Conservation (phyloP, 2,113 vertebrate species). For the Halcyon malimbica region DNA sequence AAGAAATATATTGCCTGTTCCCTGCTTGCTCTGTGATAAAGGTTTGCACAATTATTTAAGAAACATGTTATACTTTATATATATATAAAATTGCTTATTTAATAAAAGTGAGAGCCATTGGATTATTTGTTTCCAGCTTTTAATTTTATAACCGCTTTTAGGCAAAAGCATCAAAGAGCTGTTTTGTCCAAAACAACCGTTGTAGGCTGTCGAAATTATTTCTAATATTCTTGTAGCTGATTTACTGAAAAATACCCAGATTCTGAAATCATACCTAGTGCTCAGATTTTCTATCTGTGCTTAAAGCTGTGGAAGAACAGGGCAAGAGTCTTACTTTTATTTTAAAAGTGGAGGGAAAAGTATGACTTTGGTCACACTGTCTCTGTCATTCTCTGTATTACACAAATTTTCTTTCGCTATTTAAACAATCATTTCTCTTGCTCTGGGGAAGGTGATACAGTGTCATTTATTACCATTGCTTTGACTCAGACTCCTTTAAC, state of each 20-base stretch:
- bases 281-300: background rate
- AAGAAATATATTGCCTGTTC: background rate
- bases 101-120: constrained; percentile 43
- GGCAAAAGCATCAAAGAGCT: background rate
- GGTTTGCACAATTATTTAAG: constrained; percentile 56
- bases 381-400: background rate
- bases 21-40: background rate
- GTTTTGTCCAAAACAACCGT: background rate
- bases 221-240: background rate
- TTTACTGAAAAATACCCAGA: background rate
- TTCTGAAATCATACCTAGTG: background rate
- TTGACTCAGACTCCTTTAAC: background rate
- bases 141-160: background rate
- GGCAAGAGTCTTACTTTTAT: background rate
- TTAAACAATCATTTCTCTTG: background rate
- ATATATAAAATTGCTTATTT: constrained; percentile 12
- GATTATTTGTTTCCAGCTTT: constrained; percentile 27
- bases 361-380: background rate
- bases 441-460: too few relatives aligned
- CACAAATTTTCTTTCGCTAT: background rate
- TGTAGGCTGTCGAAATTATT: background rate
- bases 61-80: constrained; percentile 40
- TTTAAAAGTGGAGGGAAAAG: background rate
- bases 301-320: background rate
- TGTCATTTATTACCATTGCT: background rate